Base-by-base conservation (phyloP, 2,888 invertebrate genomes). In the Heteropelma amictum region DNA sequence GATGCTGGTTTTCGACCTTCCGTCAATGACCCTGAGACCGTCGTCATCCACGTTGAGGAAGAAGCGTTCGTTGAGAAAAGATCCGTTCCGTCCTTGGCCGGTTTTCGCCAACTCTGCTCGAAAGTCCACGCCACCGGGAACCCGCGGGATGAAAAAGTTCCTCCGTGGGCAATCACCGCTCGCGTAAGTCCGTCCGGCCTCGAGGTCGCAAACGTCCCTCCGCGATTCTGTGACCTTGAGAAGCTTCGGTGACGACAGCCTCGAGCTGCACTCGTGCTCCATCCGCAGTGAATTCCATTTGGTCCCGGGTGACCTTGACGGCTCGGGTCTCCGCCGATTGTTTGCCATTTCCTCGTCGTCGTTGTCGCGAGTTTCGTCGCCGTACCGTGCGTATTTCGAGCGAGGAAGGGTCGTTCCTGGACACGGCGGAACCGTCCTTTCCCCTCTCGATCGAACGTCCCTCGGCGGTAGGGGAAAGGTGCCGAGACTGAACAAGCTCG, bases 251-350 rank as follows among this genome's bases (percentile, higher is more conserved):
- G 17, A 26, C 10, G 49, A 53, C 12, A 28, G 5, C 23, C 21
- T 26, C 53, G n/a, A 4, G 19, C 23, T 35, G 14, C 19, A 10
- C n/a, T 14, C 26, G 51, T 56, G 53, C 40, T 28, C 58, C 6
- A 23, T 23, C 19, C 42, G 28, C 12, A 60, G 38, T 17, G 71
- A 76, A 14, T 76, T 68, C 0, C 54, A 58, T 47, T 64, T 64
- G 1, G 63, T 38, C 33, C 60, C 17, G 7, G 42, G 2, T 47
- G 47, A 33, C 49, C 45, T 1, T 12, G 30, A 2, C 47, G 61
- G 33, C 26, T 30, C 47, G 12, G 6, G n/a, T n/a, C 38, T 38
- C 38, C 5, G 38, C 38, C 14, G 14, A 3, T 12, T 38, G 12
- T 14, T 38, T 38, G 14, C 14, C 6, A 12, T 12, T 4, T 26